Conservation (phyloP, 2,797 vertebrate genomes). For the Gastrophryne carolinensis region DNA sequence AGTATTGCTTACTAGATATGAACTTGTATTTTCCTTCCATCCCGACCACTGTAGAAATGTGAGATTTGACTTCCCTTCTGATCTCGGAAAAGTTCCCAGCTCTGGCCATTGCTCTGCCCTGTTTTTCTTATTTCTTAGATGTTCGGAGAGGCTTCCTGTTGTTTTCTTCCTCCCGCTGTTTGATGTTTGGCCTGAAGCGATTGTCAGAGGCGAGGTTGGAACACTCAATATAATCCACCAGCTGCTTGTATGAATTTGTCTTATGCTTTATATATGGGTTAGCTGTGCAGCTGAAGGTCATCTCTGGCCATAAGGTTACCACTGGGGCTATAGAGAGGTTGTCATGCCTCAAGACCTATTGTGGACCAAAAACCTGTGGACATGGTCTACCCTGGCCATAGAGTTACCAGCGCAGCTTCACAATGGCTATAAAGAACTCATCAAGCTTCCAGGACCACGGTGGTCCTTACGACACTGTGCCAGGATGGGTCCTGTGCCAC, state of each 20-base stretch:
- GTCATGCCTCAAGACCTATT: too few species aligned
- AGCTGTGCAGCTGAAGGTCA: not conserved
- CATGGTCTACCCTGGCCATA: too few species aligned
- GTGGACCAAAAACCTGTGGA: too few species aligned
- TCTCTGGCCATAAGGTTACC: not conserved
- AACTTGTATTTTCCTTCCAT: not conserved
- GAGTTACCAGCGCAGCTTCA: too few species aligned
- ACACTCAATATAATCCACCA: not conserved
- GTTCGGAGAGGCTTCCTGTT: not conserved
- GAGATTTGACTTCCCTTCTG: not conserved
- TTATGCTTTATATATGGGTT: not conserved
- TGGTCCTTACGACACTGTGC: too few species aligned
- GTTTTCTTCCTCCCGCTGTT: not conserved
- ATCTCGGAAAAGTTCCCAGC: constrained; percentile 29
- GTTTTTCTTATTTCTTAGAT: constrained; percentile 5
- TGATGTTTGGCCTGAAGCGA: constrained; percentile 3
- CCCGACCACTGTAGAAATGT: constrained; percentile 1
- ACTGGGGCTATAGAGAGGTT: too few species aligned
- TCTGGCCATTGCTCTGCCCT: not conserved
- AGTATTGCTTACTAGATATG: constrained; percentile 9
- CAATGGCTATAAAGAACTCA: too few species aligned
- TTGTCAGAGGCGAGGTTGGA: not conserved
- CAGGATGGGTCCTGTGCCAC: too few species aligned
- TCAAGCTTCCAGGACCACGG: too few species aligned
- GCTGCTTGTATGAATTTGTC: not conserved